Evolutionary conservation across 2,113 vertebrate genomes (phyloP).

Genomic region (Sapayoa aenigma): DNA sequence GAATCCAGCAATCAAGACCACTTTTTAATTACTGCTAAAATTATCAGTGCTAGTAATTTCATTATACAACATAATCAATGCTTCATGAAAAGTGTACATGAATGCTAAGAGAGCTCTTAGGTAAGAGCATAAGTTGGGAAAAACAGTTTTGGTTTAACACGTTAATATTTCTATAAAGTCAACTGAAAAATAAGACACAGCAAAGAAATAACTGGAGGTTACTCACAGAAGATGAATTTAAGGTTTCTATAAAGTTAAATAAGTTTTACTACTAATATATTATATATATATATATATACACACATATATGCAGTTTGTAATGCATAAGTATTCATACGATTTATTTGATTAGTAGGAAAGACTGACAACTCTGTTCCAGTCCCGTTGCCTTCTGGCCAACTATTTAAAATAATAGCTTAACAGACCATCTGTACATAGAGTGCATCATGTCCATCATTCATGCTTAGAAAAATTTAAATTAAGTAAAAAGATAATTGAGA

Average conservation of each 20-base stretch:
- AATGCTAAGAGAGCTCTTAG: background rate
- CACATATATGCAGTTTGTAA: background rate
- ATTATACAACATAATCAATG: background rate
- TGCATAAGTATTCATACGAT: background rate
- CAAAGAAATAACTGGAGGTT: background rate
- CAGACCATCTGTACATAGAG: background rate
- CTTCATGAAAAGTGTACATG: background rate
- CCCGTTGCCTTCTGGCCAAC: background rate
- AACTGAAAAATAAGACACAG: background rate
- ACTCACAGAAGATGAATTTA: background rate
- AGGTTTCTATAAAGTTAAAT: background rate
- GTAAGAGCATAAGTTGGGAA: background rate
- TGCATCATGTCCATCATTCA: background rate
- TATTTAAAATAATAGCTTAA: background rate
- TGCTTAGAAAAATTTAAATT: background rate
- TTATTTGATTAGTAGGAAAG: background rate
- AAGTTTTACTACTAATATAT: background rate
- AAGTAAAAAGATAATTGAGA: background rate
- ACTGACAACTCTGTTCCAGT: background rate
- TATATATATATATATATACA: background rate
- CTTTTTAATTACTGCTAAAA: constrained; percentile 3
- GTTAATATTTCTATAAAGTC: background rate
- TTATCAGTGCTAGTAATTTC: background rate
- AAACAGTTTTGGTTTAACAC: background rate
- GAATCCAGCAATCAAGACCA: constrained; percentile 36